Percentiles rank a stretch among this genome's conserved stretches.
These are phyloP conservation scores for Archilochus colubris DNA, from an alignment of 2,113 vertebrate genomes.

Conservation along the genomic window DNA sequence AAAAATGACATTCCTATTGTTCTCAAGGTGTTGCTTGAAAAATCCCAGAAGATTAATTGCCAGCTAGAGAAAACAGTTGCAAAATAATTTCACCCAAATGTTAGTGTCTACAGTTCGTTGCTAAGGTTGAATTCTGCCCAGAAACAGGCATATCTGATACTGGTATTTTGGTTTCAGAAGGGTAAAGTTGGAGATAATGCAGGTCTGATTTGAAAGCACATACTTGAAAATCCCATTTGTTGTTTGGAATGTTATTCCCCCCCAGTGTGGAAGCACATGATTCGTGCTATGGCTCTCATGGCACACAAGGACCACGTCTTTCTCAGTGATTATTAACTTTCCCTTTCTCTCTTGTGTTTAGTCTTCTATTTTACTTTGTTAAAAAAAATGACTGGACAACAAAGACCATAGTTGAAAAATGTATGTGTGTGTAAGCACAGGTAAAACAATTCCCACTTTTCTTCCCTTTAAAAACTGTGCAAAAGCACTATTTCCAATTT, in stretches of 20 bases:
- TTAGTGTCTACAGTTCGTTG: not conserved
- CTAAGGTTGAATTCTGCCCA: not conserved
- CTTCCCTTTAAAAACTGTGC: not conserved
- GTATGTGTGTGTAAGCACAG: not conserved
- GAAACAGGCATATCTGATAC: conserved; percentile 10
- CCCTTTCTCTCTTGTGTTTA: not conserved
- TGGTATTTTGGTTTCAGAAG: not conserved
- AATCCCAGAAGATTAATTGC: not conserved
- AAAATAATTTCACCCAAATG: conserved; percentile 23
- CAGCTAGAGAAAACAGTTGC: not conserved
- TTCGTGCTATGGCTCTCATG: not conserved
- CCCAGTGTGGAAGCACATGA: not conserved
- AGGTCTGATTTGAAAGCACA: not conserved
- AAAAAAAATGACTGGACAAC: not conserved
- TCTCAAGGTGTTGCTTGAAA: not conserved
- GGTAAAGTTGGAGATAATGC: not conserved
- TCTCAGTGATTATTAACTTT: not conserved
- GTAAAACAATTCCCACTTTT: rapidly evolving
- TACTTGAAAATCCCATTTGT: not conserved
- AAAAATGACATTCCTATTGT: not conserved
- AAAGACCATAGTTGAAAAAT: not conserved
- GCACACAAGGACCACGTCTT: not conserved
- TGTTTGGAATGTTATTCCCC: not conserved
- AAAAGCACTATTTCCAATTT: not conserved
- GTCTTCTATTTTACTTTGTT: not conserved